Base-by-base conservation (phyloP, 2,113 vertebrate genomes). In the Psittacula cyanocephala region DNA sequence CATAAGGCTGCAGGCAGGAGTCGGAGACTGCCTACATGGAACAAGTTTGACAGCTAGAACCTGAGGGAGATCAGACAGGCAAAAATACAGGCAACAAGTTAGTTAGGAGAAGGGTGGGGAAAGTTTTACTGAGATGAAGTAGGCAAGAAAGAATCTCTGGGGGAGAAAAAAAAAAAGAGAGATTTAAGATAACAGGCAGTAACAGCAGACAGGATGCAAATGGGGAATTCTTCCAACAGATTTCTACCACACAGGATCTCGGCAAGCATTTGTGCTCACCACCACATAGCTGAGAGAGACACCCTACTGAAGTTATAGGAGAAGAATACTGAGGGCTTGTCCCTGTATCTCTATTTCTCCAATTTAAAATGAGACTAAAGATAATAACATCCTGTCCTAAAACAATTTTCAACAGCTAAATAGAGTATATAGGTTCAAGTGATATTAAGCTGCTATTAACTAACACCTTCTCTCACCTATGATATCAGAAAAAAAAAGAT, bases 61-160 rank as follows among this genome's bases (percentile, higher is more conserved):
- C 65, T 8, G 5, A 60, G 81, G 75, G 39, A 86, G 50, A 55
- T 19, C 75, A 91, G 44, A 11, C 55, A 59, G 63, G 63, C 78
- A 63, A 11, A 52, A 89, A 72, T 4, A 22, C 70, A 79, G 67
- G 53, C 83, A 85, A 15, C 15, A 9, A 3, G 49, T 39, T 27
- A 10, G 17, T 20, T 2, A 69, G 7, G 37, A 53, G 62, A 39
- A 80, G 62, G 86, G 74, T 59, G 86, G 80, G 88, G 86, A 92
- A 71, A 69, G 37, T 22, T 69, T 35, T 46, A 6, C 46, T 13
- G 52, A 62, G 82, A 49, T 88, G 82, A 96, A 92, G 72, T 76
- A 96, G 83, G 69, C 71, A 76, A 23, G 33, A 94, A 96, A 71
- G 88, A 95, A 94, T 88, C 93, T 92, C 81, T 63, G 74, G 52